Evolutionary conservation across 2,888 invertebrate genomes (phyloP).

Genomic region (Eristalis intricaria): DNA sequence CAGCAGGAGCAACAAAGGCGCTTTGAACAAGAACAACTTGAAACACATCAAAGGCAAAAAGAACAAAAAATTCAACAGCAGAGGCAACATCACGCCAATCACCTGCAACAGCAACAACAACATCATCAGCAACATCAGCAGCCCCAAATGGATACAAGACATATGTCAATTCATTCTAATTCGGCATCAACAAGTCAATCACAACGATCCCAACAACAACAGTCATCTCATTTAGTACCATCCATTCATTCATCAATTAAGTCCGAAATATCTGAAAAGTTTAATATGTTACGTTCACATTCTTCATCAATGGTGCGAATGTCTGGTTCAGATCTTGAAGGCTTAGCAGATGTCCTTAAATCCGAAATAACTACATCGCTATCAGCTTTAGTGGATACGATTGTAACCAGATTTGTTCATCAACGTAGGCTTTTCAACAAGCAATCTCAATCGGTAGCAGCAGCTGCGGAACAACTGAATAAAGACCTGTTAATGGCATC

Average conservation of each 20-base stretch:
- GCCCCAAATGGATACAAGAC: slow-evolving; percentile 28
- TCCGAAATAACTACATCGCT: slow-evolving; percentile 93
- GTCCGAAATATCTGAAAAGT: slow-evolving; percentile 89
- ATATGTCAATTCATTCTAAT: slow-evolving; percentile 26
- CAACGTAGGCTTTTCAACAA: slow-evolving; percentile 89
- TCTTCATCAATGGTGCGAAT: slow-evolving; percentile 86
- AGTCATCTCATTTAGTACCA: slow-evolving; percentile 74
- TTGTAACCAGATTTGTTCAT: slow-evolving; percentile 92
- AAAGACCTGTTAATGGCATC: slow-evolving; percentile 92
- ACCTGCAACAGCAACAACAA: slow-evolving; percentile 77
- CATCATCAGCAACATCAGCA: slow-evolving; percentile 76
- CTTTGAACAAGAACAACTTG: slow-evolving; percentile 76
- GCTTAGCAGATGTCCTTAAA: slow-evolving; percentile 94
- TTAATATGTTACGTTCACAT: slow-evolving; percentile 88
- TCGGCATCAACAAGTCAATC: slow-evolving; percentile 56
- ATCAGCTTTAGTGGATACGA: slow-evolving; percentile 92
- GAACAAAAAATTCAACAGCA: slow-evolving; percentile 78
- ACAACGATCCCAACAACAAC: slow-evolving; percentile 78
- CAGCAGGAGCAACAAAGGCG: slow-evolving; percentile 77
- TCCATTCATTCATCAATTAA: slow-evolving; percentile 82
- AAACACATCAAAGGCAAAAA: slow-evolving; percentile 65
- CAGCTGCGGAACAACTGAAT: slow-evolving; percentile 91
- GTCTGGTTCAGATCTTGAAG: slow-evolving; percentile 91
- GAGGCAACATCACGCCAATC: slow-evolving; percentile 78
- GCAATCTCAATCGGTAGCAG: slow-evolving; percentile 89